phyloP scores from a whole-genome alignment of 2,888 invertebrate species.

The Chloroclystis v-ata region DNA sequence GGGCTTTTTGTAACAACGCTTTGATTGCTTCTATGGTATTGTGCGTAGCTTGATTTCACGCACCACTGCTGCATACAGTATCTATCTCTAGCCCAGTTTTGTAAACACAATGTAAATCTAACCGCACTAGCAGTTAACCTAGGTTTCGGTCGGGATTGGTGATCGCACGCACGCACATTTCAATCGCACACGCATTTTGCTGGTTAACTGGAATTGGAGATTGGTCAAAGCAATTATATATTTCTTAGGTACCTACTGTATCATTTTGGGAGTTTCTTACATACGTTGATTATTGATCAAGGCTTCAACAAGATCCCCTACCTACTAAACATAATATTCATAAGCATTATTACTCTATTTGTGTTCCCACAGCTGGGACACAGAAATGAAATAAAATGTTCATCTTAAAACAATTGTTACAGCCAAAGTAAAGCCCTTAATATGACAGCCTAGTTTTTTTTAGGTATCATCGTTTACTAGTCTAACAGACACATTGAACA shows the following conservation, averaged over 20 bases:
- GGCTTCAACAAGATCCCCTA: too few species aligned
- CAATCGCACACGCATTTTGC: neutral
- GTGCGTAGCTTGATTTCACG: slow-evolving; percentile 40
- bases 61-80: slow-evolving; percentile 38
- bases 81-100: slow-evolving; percentile 1
- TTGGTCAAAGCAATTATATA: neutral
- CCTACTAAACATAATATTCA: too few species aligned
- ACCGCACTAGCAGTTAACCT: slow-evolving; percentile 5
- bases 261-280: too few species aligned
- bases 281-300: too few species aligned
- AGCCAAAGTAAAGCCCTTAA: too few species aligned
- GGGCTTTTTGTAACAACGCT: slow-evolving; percentile 18
- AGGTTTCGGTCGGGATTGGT: neutral
- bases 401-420: too few species aligned
- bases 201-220: neutral
- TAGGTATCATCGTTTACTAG: slow-evolving; percentile 80
- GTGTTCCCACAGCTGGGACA: too few species aligned
- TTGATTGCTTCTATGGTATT: slow-evolving; percentile 33
- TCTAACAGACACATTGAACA: slow-evolving; percentile 77
- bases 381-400: too few species aligned
- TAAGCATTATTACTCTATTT: too few species aligned
- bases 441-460: neutral
- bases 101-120: slow-evolving; percentile 3
- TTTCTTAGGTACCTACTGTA: too few species aligned
- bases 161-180: slow-evolving; percentile 1